Conservation (phyloP, 2,797 vertebrate species). For the Acanthornis magna region DNA sequence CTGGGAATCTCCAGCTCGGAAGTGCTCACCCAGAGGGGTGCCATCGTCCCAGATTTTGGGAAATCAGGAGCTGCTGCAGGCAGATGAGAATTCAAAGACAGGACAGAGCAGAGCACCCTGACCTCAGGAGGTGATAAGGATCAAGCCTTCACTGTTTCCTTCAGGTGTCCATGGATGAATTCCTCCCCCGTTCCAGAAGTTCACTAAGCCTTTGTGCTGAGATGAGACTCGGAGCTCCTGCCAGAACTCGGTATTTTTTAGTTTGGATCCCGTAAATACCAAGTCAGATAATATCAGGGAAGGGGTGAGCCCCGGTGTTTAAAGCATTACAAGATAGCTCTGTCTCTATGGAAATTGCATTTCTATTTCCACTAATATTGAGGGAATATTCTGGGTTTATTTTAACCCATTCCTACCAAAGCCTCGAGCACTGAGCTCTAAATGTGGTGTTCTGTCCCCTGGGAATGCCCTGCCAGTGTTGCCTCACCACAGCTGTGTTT, state of each 20-base stretch:
- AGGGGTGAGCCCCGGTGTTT: neutral
- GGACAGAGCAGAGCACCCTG: too few species aligned
- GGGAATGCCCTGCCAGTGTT: neutral
- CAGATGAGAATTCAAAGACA: too few species aligned
- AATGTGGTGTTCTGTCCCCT: neutral
- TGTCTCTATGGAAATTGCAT: neutral
- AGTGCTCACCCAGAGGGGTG: rapidly evolving
- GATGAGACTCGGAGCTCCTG: neutral
- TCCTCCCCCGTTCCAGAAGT: neutral
- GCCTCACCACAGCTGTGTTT: neutral
- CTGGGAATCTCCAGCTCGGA: rapidly evolving
- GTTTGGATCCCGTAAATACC: neutral
- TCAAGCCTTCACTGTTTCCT: neutral
- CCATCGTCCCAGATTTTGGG: rapidly evolving
- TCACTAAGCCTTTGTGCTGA: neutral
- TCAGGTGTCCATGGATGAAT: neutral
- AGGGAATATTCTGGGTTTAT: neutral
- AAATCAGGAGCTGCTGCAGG: neutral
- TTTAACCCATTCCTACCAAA: neutral
- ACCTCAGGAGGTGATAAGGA: neutral
- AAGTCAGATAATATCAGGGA: neutral
- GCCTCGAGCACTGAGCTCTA: neutral
- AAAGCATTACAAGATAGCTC: neutral
- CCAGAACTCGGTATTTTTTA: neutral
- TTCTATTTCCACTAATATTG: neutral